A percentile compares a stretch with the other conserved stretches of the same genome.
phyloP scores from a whole-genome alignment of 2,113 vertebrate species.

The Axis porcinus region DNA sequence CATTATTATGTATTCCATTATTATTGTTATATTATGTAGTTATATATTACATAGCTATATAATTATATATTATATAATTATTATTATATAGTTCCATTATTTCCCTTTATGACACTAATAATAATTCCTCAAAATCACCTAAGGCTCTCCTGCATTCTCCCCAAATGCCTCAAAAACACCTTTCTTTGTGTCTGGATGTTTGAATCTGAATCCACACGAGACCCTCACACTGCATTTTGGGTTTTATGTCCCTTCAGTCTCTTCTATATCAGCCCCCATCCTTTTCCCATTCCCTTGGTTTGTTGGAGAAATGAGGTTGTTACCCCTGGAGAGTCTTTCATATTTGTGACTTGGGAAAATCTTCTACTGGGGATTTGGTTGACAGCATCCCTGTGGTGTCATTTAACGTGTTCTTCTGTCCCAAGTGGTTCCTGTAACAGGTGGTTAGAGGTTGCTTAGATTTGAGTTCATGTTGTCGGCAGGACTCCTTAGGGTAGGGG shows the following conservation, averaged over 20 bases:
- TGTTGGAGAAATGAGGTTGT: neutral
- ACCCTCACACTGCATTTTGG: neutral
- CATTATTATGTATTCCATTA: too few species aligned
- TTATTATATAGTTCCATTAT: neutral
- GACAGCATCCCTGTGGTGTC: rapidly evolving
- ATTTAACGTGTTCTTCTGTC: neutral
- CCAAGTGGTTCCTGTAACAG: neutral
- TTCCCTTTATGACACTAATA: neutral
- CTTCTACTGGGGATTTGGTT: neutral
- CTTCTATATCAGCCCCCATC: neutral
- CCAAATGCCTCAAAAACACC: neutral
- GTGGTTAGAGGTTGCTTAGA: neutral
- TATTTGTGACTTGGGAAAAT: neutral
- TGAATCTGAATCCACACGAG: neutral
- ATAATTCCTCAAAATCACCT: neutral
- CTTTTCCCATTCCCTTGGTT: neutral
- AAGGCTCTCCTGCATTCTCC: neutral
- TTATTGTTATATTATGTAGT: too few species aligned
- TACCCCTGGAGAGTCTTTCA: neutral
- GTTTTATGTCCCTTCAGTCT: neutral
- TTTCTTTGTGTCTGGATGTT: neutral
- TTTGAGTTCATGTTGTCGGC: neutral
- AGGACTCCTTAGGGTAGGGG: neutral
- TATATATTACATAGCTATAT: too few species aligned
- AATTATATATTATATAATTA: too few species aligned